phyloP scores from a whole-genome alignment of 2,113 vertebrate genomes.

The Cyanoramphus novaezelandiae region DNA sequence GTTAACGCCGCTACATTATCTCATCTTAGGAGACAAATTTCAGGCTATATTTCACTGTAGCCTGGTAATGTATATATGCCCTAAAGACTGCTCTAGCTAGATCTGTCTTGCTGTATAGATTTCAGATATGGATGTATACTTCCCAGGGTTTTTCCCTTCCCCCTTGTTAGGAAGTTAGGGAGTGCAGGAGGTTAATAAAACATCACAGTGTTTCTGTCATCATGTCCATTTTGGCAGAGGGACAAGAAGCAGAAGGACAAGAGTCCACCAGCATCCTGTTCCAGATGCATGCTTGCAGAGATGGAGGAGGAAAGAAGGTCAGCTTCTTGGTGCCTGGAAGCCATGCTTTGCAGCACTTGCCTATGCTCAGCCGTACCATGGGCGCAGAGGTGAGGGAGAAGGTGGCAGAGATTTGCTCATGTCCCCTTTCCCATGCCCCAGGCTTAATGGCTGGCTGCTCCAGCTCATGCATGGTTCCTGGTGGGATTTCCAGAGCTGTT shows the following conservation, averaged over 20 bases:
- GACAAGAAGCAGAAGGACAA: neutral
- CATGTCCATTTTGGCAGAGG: accelerated
- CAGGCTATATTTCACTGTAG: conserved; percentile 67
- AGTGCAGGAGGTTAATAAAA: conserved; percentile 4
- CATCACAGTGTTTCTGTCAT: neutral
- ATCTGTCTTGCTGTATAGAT: conserved; percentile 69
- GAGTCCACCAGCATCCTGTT: neutral
- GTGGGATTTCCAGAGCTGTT: neutral
- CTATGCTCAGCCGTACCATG: accelerated
- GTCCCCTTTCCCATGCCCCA: no score
- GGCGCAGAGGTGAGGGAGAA: neutral
- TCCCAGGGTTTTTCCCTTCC: conserved; percentile 31
- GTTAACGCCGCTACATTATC: conserved; percentile 71
- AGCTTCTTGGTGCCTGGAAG: neutral
- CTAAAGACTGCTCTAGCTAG: conserved; percentile 49
- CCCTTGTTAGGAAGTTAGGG: neutral
- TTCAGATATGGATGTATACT: conserved; percentile 46
- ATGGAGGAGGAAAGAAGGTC: accelerated
- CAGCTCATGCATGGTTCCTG: accelerated
- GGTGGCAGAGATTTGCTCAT: neutral
- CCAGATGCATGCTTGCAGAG: accelerated
- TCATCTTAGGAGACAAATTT: conserved; percentile 75
- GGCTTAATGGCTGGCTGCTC: accelerated
- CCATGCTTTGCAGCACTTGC: accelerated
- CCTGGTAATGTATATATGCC: conserved; percentile 60